Evolutionary conservation across 2,888 invertebrate genomes (phyloP), one percentile per base, ranked within the genome.

Genomic region (Caenorhabditis sp.): DNA sequence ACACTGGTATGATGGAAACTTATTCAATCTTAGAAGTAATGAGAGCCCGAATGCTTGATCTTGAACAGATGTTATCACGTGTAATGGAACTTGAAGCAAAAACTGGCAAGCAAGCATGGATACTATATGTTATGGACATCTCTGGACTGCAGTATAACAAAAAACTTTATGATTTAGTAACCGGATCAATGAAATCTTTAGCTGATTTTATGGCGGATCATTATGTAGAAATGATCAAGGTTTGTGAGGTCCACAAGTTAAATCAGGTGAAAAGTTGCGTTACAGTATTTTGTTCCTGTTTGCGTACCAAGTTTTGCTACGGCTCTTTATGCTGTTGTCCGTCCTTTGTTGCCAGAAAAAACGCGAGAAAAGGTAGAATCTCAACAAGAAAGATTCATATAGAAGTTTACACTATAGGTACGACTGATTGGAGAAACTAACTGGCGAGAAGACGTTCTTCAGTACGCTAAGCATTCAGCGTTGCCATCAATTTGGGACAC

Each of bases 201-300:
- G 83, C 88, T 47, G 90, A 90, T 61, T 90, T 89, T 70, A 90
- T 90, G 90, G 87, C 90, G 9, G 87, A 88, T 18, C 89, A 90
- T 78, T 90, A 90, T 69, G 90, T 90, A 0, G 88, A 90, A 71
- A 83, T 90, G 72, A 89, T 90, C 53, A 89, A 89, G 82, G 88
- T 76, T 35, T 28, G 44, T 60, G 11, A n/a, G n/a, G n/a, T n/a
- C n/a, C n/a, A n/a, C n/a, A n/a, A n/a, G n/a, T n/a, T n/a, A 50
- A n/a, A 20, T 51, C 20, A 26, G 50, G 9, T 11, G 5, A 9
- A 32, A 32, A 4, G 2, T 37, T 22, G 26, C 56, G 24, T 58
- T 35, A 15, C 67, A 84, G 82, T 83, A 68, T 53, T 90, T 90
- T 68, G 88, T 89, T 4, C 80, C 90, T 8, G 88, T 90, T 18